Base-by-base conservation (phyloP, 30 jellyfish, hydroid and myxozoan species). In the Aurelia coerulea region DNA sequence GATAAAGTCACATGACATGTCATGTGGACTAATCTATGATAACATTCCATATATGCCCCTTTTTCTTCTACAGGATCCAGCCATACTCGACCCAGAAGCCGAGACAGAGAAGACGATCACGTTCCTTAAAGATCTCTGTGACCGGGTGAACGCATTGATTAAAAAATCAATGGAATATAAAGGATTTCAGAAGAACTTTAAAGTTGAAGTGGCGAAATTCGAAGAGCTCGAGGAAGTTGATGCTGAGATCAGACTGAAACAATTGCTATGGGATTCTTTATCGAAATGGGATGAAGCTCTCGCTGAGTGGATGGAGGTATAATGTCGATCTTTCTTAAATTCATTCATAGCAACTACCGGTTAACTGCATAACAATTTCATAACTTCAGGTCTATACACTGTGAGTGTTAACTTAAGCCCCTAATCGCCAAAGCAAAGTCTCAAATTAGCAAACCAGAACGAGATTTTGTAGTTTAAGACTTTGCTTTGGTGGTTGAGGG, bases 131-230 rank as follows among this genome's bases (percentile, higher is more conserved):
- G 94, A 83, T 62, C 78, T 95, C 32, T 74, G 78, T 31, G 96
- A 84, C 23, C 62, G 91, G 18, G 96, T 95, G 87, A 92, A 90
- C 54, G 91, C 68, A 9, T 68, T 90, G 73, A 97, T 76, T 31
- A 90, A 85, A 54, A 37, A 66, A 31, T 97, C 99, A 1, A 56
- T 78, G 46, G 85, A 90, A 51, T 95, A 95, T 54, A 90, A 90
- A 67, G 91, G 94, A 41, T 95, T 85, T 67, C 99, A 95, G 90
- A 90, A 90, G 79, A 90, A 76, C 65, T 95, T 95, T 53, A 95
- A 95, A 79, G 99, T 95, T 19, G 99, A 95, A 90, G 99, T 95
- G 51, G 85, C 99, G 16, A 87, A 88, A 79, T 95, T 56, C 79
- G 99, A 95, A 54, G 99, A 95, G 73, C 85, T 95, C 4, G 97